Evolutionary conservation across 2,113 vertebrate genomes (phyloP), one percentile per base, ranked within the genome.

Genomic region (Tragelaphus buxtoni): DNA sequence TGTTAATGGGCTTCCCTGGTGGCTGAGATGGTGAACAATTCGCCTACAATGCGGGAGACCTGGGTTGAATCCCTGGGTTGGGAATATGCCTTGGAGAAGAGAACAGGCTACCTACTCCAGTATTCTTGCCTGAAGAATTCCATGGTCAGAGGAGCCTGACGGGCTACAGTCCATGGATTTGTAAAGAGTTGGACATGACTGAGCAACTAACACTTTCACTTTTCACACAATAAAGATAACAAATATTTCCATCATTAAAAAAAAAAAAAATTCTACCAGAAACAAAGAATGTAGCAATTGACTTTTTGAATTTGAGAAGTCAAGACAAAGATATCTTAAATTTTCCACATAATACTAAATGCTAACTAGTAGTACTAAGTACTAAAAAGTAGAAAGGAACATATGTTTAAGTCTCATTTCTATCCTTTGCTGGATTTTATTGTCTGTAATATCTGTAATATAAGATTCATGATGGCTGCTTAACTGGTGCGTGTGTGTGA

Each of bases 1-100:
- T 32, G 22, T 61, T 24, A 63, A 30, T 55, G 18, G n/a, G 4
- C n/a, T 69, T 22, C 18, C n/a, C 65, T 39, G n/a, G n/a, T 39
- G 18, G 18, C 65, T 69, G 18, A 22, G n/a, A 22, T 22, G 9
- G 65, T 39, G 35, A 69, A 69, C 65, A 22, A 35, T 22, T n/a
- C 0, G 0, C 65, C n/a, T 39, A 35, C n/a, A 39, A 35, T 1
- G 18, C n/a, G 35, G n/a, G 7, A 39, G 65, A 69, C 18, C 2
- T 0, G 0, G n/a, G 18, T 39, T 69, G 65, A n/a, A 69, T 69
- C n/a, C 65, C 65, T 39, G n/a, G 4, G n/a, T 69, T 69, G n/a
- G 18, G n/a, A 11, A 39, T 9, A 39, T 69, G 65, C 18, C 65
- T 69, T 39, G 65, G 65, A 69, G n/a, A 39, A 69, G n/a, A 69